Evolutionary conservation across 2,888 invertebrate genomes (phyloP).

Genomic region (Hoplodrina blanda): DNA sequence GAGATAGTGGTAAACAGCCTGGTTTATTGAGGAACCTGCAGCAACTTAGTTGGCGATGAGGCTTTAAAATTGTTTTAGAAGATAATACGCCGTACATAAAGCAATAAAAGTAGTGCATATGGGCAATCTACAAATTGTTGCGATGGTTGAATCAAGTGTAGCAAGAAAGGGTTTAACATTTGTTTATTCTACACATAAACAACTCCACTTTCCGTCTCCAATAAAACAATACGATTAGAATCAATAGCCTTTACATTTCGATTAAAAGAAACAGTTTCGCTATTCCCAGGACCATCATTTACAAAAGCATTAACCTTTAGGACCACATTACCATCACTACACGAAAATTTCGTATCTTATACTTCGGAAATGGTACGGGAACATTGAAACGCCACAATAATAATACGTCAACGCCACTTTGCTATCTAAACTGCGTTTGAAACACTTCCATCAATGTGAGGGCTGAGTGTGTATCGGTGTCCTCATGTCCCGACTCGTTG

Average conservation of each 20-base stretch:
- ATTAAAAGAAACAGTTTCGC: slow-evolving; percentile 41
- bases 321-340: slow-evolving; percentile 48
- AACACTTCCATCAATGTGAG: slow-evolving; percentile 89
- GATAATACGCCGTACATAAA: neutral
- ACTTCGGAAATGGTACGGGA: slow-evolving; percentile 51
- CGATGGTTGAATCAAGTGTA: neutral
- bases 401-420: slow-evolving; percentile 87
- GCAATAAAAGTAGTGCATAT: neutral
- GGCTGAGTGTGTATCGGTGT: slow-evolving; percentile 86
- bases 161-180: slow-evolving; percentile 2
- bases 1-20: slow-evolving; percentile 32
- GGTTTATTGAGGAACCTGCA: slow-evolving; percentile 44
- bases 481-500: slow-evolving; percentile 40
- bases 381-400: slow-evolving; percentile 77
- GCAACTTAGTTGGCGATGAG: slow-evolving; percentile 20
- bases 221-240: slow-evolving; percentile 43
- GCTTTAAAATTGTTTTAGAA: neutral
- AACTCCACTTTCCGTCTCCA: slow-evolving; percentile 2
- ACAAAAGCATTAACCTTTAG: slow-evolving; percentile 49
- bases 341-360: slow-evolving; percentile 64
- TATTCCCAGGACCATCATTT: slow-evolving; percentile 31
- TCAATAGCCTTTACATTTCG: slow-evolving; percentile 26
- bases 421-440: slow-evolving; percentile 90
- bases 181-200: slow-evolving; percentile 14
- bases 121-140: neutral